Evolutionary conservation across 2,797 vertebrate genomes (phyloP).

Genomic region (Molothrus ater): DNA sequence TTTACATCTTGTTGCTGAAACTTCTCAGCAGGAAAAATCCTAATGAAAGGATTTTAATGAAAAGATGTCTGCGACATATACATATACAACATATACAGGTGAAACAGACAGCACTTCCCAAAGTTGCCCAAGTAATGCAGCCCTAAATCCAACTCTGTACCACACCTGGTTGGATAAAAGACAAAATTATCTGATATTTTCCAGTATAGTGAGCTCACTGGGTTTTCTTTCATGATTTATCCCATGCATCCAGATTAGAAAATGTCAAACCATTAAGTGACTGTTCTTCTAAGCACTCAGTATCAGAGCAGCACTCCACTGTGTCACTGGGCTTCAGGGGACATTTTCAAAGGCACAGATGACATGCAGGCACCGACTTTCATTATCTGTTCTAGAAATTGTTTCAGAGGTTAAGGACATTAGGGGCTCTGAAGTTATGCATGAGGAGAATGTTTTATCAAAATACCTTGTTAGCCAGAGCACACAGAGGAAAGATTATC

Average conservation of each 20-base stretch:
- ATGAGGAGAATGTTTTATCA: background rate
- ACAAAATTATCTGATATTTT: background rate
- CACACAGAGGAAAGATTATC: background rate
- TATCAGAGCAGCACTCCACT: background rate
- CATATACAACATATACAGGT: background rate
- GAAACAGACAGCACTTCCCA: background rate
- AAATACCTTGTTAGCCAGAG: background rate
- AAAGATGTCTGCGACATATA: no score
- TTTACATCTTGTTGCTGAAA: no score
- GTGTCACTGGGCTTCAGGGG: background rate
- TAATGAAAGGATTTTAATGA: no score
- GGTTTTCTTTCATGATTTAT: background rate
- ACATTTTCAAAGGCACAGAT: constrained; percentile 10
- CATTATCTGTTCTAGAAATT: background rate
- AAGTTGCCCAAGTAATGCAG: background rate
- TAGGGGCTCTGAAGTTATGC: background rate
- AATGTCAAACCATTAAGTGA: constrained; percentile 20
- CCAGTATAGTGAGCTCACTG: background rate
- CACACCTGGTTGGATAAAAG: background rate
- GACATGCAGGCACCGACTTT: background rate
- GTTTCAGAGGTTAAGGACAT: background rate
- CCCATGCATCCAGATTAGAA: constrained; percentile 2
- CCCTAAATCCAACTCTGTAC: background rate
- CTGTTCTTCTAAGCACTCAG: background rate
- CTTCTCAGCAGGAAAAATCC: no score